Evolutionary conservation across 2,888 invertebrate genomes (phyloP), one percentile per base, ranked within the genome.

Genomic region (Leucania comma): DNA sequence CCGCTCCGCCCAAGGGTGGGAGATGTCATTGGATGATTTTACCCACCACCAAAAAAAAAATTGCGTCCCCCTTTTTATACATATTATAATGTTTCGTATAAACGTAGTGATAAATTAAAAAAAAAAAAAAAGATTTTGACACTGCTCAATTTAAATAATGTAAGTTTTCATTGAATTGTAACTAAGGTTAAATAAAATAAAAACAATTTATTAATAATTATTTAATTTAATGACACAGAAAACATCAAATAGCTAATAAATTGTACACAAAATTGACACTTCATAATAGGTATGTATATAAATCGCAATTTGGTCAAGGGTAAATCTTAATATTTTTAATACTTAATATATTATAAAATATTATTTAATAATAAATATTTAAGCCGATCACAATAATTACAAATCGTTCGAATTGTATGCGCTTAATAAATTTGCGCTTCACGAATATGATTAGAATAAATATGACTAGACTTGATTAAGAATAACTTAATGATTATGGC

Each of bases 261-360:
- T 88, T 88, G 87, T 91, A 91, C 71, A 90, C 87, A 92, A 92
- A 79, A 93, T 93, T 93, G 93, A 93, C 94, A 88, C 81, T 87
- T 86, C 82, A 86, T 75, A 86, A 82, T 78, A 80, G 72, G 81
- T 84, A 74, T 81, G 64, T 72, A 76, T 81, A 81, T 81, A 72
- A 81, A 80, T 82, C 89, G 89, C 89, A 90, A 89, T 90, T 91
- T 93, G 93, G 93, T 93, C 92, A 89, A 87, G 87, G 84, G 82
- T 82, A 79, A 83, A 80, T 83, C 73, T 80, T 54, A 75, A 75
- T 80, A 71, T 68, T 80, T 68, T 81, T 82, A 80, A 42, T 42
- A 42, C 42, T 65, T 82, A 81, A 76, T 78, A 73, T 56, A 60
- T 35, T 77, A 59, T 65, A 78, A 78, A 76, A 77, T 68, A 71